Percentiles rank a stretch among this genome's conserved stretches.
phyloP scores from a whole-genome alignment of 2,888 invertebrate species.

The Lydus trimaculatus region DNA sequence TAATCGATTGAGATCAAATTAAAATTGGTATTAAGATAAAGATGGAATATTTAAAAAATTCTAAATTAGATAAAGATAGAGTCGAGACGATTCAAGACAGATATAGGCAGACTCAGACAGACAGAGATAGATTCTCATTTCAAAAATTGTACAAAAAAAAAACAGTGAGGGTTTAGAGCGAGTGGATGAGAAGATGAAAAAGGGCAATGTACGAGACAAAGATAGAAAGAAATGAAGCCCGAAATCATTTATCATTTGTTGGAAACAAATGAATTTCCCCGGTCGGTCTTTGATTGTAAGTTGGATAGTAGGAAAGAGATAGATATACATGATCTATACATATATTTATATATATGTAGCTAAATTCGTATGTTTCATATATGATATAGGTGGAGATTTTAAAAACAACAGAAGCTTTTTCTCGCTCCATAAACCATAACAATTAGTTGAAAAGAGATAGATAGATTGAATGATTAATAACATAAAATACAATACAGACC shows the following conservation, averaged over 20 bases:
- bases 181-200: slow-evolving; percentile 43
- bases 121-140: slow-evolving; percentile 27
- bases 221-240: slow-evolving; percentile 27
- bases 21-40: not conserved
- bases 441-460: slow-evolving; percentile 27
- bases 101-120: not conserved
- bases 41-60: not conserved
- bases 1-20: slow-evolving; percentile 2
- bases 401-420: slow-evolving; percentile 28
- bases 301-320: slow-evolving; percentile 51
- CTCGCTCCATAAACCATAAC: slow-evolving; percentile 24
- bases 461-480: slow-evolving; percentile 52
- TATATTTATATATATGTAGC: slow-evolving; percentile 15
- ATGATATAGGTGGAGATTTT: not conserved
- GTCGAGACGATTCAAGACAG: not conserved
- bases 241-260: slow-evolving; percentile 58
- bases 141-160: slow-evolving; percentile 40
- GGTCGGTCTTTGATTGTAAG: slow-evolving; percentile 54
- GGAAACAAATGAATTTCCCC: slow-evolving; percentile 59
- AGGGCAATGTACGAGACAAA: slow-evolving; percentile 49
- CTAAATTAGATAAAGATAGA: not conserved
- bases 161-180: slow-evolving; percentile 15
- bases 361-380: not conserved
- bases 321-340: slow-evolving; percentile 23
- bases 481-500: slow-evolving; percentile 47